These are phyloP conservation scores for Onychomys torridus DNA, from an alignment of 2,797 vertebrate species.

Conservation along the genomic window DNA sequence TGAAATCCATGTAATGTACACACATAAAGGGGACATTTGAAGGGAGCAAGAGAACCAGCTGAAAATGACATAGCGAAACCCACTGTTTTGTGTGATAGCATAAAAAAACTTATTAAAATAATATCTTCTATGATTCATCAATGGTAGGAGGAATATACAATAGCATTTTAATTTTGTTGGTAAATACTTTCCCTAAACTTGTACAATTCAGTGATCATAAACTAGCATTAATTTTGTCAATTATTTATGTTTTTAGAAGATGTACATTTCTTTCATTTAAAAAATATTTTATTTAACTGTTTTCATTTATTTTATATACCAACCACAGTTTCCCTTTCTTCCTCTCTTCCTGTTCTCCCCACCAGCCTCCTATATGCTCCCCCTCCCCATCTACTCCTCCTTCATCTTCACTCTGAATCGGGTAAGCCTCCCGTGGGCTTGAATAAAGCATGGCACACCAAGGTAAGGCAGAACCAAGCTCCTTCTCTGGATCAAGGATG, in stretches of 20 bases:
- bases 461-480: too few species aligned
- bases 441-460: too few species aligned
- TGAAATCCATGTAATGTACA: background rate
- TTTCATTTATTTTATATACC: too few species aligned
- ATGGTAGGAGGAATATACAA: background rate
- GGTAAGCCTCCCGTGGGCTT: too few species aligned
- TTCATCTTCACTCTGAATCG: too few species aligned
- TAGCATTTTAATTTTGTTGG: background rate
- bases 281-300: too few species aligned
- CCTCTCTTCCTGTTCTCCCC: too few species aligned
- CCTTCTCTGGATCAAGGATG: too few species aligned
- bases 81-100: background rate
- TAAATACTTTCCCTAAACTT: conserved; percentile 18
- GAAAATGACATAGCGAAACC: background rate
- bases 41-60: background rate
- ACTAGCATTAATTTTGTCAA: background rate
- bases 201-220: background rate
- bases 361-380: too few species aligned
- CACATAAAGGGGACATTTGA: background rate
- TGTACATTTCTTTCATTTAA: background rate
- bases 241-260: conserved; percentile 11
- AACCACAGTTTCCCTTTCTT: too few species aligned
- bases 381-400: too few species aligned
- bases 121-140: background rate
- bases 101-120: background rate